A percentile compares a stretch with the other conserved stretches of the same genome.
Evolutionary conservation across 2,113 vertebrate species (phyloP).

Genomic region (Phylloscopus whistleri): DNA sequence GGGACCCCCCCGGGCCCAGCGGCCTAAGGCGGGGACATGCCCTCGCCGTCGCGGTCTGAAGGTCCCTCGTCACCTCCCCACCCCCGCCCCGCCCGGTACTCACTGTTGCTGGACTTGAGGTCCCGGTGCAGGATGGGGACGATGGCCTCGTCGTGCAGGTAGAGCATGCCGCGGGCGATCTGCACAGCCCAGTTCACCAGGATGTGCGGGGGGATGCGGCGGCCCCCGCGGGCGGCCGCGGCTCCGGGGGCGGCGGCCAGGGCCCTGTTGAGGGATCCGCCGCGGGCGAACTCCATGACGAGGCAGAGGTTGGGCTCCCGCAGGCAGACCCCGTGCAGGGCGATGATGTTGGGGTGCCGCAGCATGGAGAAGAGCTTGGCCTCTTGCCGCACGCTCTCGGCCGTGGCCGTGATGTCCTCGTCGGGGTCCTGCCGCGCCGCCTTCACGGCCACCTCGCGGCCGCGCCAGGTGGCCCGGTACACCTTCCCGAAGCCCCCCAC

Average conservation of each 20-base stretch:
- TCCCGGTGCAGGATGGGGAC: constrained; percentile 92
- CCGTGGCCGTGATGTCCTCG: constrained; percentile 90
- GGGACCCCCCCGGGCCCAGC: not conserved
- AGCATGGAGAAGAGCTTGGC: constrained; percentile 92
- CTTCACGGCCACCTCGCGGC: constrained; percentile 92
- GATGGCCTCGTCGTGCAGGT: constrained; percentile 90
- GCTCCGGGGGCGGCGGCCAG: constrained; percentile 68
- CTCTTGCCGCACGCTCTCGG: constrained; percentile 87
- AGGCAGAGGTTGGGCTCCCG: constrained; percentile 91
- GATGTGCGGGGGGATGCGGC: constrained; percentile 88
- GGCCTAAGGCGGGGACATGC: not conserved
- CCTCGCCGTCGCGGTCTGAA: not conserved
- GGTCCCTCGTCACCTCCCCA: not conserved
- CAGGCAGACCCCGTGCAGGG: constrained; percentile 88
- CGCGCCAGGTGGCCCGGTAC: constrained; percentile 88
- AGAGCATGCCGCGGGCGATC: constrained; percentile 92
- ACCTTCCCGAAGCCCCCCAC: constrained; percentile 95
- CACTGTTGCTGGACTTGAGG: constrained; percentile 97
- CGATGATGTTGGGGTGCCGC: constrained; percentile 89
- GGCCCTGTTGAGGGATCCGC: constrained; percentile 87
- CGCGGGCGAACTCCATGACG: constrained; percentile 92
- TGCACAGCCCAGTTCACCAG: constrained; percentile 95
- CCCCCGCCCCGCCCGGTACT: constrained; percentile 40
- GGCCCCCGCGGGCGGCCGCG: constrained; percentile 57
- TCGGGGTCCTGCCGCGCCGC: constrained; percentile 91